phyloP scores from a whole-genome alignment of 2,113 vertebrate species.

The Campylomormyrus numenius region DNA sequence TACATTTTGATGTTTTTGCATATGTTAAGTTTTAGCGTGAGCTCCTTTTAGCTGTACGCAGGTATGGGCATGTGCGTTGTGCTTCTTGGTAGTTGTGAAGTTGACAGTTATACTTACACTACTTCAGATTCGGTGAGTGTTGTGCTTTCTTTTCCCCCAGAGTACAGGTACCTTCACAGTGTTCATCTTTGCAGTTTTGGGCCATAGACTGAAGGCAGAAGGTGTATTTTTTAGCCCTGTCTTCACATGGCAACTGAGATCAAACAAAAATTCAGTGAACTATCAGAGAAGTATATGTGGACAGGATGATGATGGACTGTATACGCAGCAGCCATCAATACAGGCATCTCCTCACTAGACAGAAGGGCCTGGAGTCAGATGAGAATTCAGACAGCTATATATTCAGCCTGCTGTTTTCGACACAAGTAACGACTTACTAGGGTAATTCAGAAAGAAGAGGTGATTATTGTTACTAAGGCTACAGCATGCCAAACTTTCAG shows the following conservation, averaged over 20 bases:
- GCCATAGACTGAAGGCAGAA: neutral
- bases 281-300: neutral
- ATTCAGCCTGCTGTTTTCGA: constrained; percentile 42
- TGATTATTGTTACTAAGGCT: constrained; percentile 50
- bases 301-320: neutral
- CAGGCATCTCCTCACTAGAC: neutral
- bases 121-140: neutral
- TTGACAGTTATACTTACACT: neutral
- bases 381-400: constrained; percentile 34
- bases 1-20: neutral
- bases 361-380: neutral
- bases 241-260: neutral
- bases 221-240: neutral
- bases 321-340: neutral
- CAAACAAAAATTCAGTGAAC: neutral
- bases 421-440: neutral
- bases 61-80: neutral
- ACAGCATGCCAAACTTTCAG: constrained; percentile 40
- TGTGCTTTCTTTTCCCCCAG: neutral
- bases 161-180: neutral
- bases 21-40: neutral
- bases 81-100: neutral
- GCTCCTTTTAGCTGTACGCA: neutral
- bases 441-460: neutral
- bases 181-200: neutral